Evolutionary conservation across 2,113 vertebrate genomes (phyloP), one percentile per base, ranked within the genome.

Genomic region (Heloderma charlesbogerti): DNA sequence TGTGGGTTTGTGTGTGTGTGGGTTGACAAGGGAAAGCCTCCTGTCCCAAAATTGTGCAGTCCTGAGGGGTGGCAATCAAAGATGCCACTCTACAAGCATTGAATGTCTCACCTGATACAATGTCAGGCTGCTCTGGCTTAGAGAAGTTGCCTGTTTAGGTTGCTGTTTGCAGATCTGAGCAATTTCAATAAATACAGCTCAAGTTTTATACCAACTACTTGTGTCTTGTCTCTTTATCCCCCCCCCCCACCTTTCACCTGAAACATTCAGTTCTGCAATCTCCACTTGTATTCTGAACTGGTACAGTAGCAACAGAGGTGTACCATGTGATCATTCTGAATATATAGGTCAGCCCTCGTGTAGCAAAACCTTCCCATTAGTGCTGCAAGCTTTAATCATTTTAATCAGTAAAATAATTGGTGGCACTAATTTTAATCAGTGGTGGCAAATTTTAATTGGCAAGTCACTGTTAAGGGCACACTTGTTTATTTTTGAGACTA

Each of bases 351-450:
- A 60, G 37, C 69, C 51, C 67, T 63, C 10, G 72, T 12, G 79
- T 79, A 67, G 25, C 69, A 60, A 89, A 37, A 10, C 43, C 16
- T 40, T 83, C 13, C 67, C 51, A 89, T 83, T 83, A 89, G 20
- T 37, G 9, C 15, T 31, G 15, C 27, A 83, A 54, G n/a, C 45
- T 74, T 78, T 83, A 89, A 89, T 83, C 15, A 31, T 29, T 83
- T 72, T 89, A 89, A 83, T 82, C 67, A 40, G 67, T 6, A 72
- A 8, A 83, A 51, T 89, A 89, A 83, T 83, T 83, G 48, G 66
- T 83, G 79, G 16, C 48, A 83, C 54, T 71, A 82, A 89, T 89
- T 89, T 89, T 83, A 83, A 83, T 89, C 80, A 83, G n/a, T 51
- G n/a, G 67, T 60, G 48, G 15, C 67, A 89, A 31, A 82, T 89